Evolutionary conservation across 2,113 vertebrate species (phyloP).

Genomic region (Lycaon pictus): DNA sequence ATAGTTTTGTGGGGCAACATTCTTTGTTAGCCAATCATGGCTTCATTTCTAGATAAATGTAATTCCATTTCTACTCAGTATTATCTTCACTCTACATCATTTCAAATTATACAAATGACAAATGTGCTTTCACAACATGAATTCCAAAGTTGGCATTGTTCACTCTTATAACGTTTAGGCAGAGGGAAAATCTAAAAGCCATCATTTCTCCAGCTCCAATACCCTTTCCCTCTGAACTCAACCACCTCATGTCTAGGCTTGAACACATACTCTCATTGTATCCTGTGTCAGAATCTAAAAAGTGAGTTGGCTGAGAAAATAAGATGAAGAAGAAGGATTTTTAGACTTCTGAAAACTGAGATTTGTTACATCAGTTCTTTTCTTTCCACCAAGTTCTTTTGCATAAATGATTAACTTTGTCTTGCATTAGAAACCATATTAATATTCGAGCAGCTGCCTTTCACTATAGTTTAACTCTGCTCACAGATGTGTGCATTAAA

Average conservation of each 20-base stretch:
- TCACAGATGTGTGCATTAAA: constrained; percentile 68
- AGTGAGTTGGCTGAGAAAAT: constrained; percentile 76
- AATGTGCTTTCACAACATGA: constrained; percentile 71
- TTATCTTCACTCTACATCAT: constrained; percentile 59
- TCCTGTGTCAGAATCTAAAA: constrained; percentile 78
- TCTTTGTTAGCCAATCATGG: not conserved
- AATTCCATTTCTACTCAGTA: constrained; percentile 60
- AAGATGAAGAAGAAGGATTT: constrained; percentile 79
- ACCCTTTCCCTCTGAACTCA: not conserved
- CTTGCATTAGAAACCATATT: constrained; percentile 66
- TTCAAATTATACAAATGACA: constrained; percentile 61
- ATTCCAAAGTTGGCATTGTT: constrained; percentile 68
- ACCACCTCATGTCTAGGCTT: constrained; percentile 28
- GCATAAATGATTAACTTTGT: constrained; percentile 78
- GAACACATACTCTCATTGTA: constrained; percentile 43
- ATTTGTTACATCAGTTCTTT: constrained; percentile 73
- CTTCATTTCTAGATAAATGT: constrained; percentile 67
- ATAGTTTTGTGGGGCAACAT: constrained; percentile 45
- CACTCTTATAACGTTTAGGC: constrained; percentile 62
- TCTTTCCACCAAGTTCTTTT: constrained; percentile 72
- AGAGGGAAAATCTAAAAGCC: constrained; percentile 70
- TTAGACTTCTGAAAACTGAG: constrained; percentile 78
- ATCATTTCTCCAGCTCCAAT: not conserved
- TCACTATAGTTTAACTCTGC: constrained; percentile 61
- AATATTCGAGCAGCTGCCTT: constrained; percentile 56